Base-by-base conservation (phyloP, 2,797 vertebrate genomes). In the Acropternis orthonyx region DNA sequence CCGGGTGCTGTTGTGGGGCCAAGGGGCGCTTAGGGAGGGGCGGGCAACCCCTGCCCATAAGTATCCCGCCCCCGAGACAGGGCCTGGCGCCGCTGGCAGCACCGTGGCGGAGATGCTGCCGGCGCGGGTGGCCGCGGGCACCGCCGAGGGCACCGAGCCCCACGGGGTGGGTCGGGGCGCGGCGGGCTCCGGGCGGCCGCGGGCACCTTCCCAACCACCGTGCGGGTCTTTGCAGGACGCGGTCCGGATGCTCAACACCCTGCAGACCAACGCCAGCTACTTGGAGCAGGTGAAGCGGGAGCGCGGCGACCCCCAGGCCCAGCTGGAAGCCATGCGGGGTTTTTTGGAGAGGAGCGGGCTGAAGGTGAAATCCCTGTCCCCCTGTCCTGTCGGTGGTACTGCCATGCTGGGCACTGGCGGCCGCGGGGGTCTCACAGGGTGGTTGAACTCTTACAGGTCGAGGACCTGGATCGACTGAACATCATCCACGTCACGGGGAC, bases 401-500 rank as follows among this genome's bases (percentile, higher is more conserved):
- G 0, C 74, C 1, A 0, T 2, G 23, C 66, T 16, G 0, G 2
- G 79, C 2, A 0, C 71, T 63, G 66, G 28, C 54, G 28, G 41
- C 69, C 0, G 0, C 0, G 43, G 87, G 93, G 77, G 77, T 86
- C 91, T 94, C 48, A 54, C 3, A 21, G 67, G 81, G 80, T 83
- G 75, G 54, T 94, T 96, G 86, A 73, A 89, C 93, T 96, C 83
- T 72, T 54, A 55, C 95, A 99, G 99, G 98, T 99, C 85, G 98
- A 99, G 48, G 98, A 99, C 78, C 98, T 99, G 27, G 98, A 99
- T 95, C 97, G 84, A 84, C 98, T 99, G 46, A 99, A 99, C 92
- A 98, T 99, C 79, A 99, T 99, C 93, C 99, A 99, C 28, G 98
- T 99, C 85, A 99, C 99, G 0, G 99, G 99, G 92, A 99, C 99